Conservation (phyloP, 2,797 vertebrate genomes). For the Geotrypetes seraphini region DNA sequence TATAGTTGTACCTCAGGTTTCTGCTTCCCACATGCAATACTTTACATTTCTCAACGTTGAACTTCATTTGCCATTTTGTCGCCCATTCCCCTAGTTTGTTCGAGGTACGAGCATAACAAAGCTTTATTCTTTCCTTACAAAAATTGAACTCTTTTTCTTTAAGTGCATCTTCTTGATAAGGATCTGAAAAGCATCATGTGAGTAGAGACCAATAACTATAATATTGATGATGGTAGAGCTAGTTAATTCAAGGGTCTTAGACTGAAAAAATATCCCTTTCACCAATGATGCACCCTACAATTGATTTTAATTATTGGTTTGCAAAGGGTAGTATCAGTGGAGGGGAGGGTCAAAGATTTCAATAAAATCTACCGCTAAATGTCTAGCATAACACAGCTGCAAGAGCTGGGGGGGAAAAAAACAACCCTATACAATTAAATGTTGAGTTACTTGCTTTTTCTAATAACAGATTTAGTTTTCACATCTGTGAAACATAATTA, state of each 20-base stretch:
- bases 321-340: slow-evolving; percentile 14
- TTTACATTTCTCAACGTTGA: too few relatives aligned
- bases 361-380: slow-evolving; percentile 19
- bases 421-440: slow-evolving; percentile 41
- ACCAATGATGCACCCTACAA: slow-evolving; percentile 20
- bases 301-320: slow-evolving; percentile 39
- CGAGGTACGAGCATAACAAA: too few relatives aligned
- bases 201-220: neutral
- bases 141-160: too few relatives aligned
- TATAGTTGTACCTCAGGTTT: too few relatives aligned
- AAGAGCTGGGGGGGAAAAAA: too few relatives aligned
- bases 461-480: slow-evolving; percentile 15
- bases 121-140: too few relatives aligned
- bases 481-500: slow-evolving; percentile 5
- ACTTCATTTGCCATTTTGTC: too few relatives aligned
- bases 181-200: neutral
- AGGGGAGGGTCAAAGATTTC: slow-evolving; percentile 35
- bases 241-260: slow-evolving; percentile 29
- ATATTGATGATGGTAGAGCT: slow-evolving; percentile 1
- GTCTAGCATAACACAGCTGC: slow-evolving; percentile 36
- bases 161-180: too few relatives aligned
- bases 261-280: slow-evolving; percentile 16
- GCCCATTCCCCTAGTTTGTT: too few relatives aligned
- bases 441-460: slow-evolving; percentile 15
- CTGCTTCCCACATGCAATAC: too few relatives aligned